Base-by-base conservation (phyloP, 1,140 invertebrate genomes). In the Nasonia longicornis region DNA sequence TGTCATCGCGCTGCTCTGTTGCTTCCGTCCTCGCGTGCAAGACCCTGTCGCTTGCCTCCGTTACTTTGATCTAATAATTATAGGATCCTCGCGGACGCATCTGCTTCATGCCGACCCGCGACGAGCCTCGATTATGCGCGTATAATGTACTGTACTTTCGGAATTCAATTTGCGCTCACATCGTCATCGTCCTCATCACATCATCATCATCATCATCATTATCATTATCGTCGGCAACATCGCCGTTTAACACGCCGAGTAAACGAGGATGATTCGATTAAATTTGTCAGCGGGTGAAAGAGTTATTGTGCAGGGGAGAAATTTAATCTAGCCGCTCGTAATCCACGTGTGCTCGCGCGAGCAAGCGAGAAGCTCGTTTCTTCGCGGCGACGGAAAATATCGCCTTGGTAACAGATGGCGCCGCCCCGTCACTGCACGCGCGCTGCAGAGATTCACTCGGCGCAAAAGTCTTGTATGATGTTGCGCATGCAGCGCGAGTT, bases 21-120 rank as follows among this genome's bases (percentile, higher is more conserved):
- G 38, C 67, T 63, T 45, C 48, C 12, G 1, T 29, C 38, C 26
- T 4, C 64, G 11, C 26, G 11, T 1, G 7, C 10, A 12, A 48
- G 16, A 16, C 48, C 1, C 48, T 52, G 3, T 26, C 26, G 26
- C 3, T 4, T 2, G 12, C 48, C 48, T 16, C 48, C 48, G 48
- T 52, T 52, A 52, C 77, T 86, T 86, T 85, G 85, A 85, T 86
- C 83, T 71, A 64, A 79, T 82, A 84, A 85, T 85, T 85, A 52
- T 52, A 52, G 48, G 16, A 52, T 52, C 12, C 12, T 3, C 26
- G 26, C 48, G 7, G 3, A 20, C 16, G 11, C 11, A 16, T 16
- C 45, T 16, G 45, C 45, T 48, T 14, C 16, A 45, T 45, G 12
- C 2, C 14, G 0, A 16, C 14, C 11, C 45, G 26, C 3, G 10